Evolutionary conservation across 1,140 invertebrate species (phyloP).

Genomic region (Heterodera schachtii): DNA sequence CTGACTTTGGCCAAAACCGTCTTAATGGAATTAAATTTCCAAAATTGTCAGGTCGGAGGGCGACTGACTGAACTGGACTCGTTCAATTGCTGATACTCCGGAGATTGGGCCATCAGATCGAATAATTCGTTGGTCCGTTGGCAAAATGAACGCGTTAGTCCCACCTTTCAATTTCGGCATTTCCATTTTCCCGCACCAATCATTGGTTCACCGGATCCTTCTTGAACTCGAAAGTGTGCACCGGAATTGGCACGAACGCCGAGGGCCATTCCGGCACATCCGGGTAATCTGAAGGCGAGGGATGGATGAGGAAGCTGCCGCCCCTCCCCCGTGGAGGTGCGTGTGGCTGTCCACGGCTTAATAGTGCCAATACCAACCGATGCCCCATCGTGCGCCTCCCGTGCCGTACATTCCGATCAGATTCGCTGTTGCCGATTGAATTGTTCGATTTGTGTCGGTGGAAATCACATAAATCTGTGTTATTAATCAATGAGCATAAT

Average conservation of each 20-base stretch:
- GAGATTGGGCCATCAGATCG: conserved; percentile 11
- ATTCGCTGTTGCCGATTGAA: conserved; percentile 28
- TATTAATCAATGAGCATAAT: background rate
- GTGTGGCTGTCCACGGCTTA: too few species aligned
- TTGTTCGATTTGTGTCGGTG: conserved; percentile 31
- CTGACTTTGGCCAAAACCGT: conserved; percentile 22
- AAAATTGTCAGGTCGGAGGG: background rate
- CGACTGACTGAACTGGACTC: conserved; percentile 27
- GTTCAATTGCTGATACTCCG: conserved; percentile 24
- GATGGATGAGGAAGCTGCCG: too few species aligned
- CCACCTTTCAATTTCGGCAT: conserved; percentile 2
- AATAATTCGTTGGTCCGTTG: conserved; percentile 27
- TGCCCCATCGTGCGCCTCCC: conserved; percentile 11
- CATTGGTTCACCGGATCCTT: conserved; percentile 30
- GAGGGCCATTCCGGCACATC: conserved; percentile 29
- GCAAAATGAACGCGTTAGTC: conserved; percentile 17
- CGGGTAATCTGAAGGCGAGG: conserved; percentile 17
- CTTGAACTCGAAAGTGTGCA: conserved; percentile 32
- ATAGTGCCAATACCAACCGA: background rate
- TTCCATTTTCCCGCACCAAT: background rate
- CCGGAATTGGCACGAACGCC: conserved; percentile 22
- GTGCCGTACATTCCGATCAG: conserved; percentile 30
- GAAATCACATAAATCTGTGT: conserved; percentile 5
- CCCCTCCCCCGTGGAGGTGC: too few species aligned
- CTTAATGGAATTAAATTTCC: conserved; percentile 8